Percentiles rank a stretch among this genome's conserved stretches.
phyloP scores from a whole-genome alignment of 2,113 vertebrate genomes.

The Anguilla japonica region DNA sequence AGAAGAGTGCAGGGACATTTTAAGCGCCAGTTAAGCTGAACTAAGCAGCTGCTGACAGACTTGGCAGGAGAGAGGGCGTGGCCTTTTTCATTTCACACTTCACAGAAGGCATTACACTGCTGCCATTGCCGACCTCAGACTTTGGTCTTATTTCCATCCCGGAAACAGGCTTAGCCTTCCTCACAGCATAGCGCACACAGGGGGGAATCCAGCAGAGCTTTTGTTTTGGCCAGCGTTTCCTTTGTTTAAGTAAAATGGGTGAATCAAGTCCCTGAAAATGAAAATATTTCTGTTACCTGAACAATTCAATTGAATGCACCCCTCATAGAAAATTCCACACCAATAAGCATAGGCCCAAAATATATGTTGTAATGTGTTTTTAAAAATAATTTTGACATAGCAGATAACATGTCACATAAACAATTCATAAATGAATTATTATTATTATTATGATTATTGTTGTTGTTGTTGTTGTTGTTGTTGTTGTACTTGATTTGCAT shows the following conservation, averaged over 20 bases:
- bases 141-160: slow-evolving; percentile 12
- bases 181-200: slow-evolving; percentile 4
- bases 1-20: slow-evolving; percentile 24
- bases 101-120: not conserved
- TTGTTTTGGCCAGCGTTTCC: not conserved
- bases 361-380: not conserved
- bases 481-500: no score
- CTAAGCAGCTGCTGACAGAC: slow-evolving; percentile 22
- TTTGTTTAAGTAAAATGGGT: not conserved
- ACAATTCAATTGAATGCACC: not conserved
- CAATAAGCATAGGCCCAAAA: not conserved
- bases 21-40: slow-evolving; percentile 15
- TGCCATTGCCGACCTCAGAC: not conserved
- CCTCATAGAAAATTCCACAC: not conserved
- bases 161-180: slow-evolving; percentile 39
- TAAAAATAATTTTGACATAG: no score
- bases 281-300: not conserved
- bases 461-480: no score
- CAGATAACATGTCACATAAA: not conserved
- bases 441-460: no score
- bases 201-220: slow-evolving; percentile 1
- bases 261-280: not conserved
- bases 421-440: not conserved
- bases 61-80: slow-evolving; percentile 18
- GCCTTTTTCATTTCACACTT: slow-evolving; percentile 38